Base-by-base conservation (phyloP, 2,797 vertebrate species). In the Chiroxiphia lanceolata region DNA sequence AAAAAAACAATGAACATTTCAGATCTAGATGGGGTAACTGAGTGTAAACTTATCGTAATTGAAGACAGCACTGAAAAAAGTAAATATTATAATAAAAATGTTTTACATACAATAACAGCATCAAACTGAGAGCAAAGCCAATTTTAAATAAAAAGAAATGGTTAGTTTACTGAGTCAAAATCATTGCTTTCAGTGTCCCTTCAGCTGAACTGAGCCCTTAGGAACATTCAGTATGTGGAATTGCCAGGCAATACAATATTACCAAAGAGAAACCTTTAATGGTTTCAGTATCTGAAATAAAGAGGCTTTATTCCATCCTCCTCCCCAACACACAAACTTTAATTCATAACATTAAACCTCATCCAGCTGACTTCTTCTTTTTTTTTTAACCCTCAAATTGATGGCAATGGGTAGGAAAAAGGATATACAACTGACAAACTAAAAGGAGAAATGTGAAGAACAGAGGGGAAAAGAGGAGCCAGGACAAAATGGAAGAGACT, bases 81-180 rank as follows among this genome's bases (percentile, higher is more conserved):
- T 83, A 64, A 78, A 67, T 87, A 60, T 68, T 91, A 8, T 91
- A 89, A 93, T 90, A 93, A 36, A 71, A 90, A n/a, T 72, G 4
- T 76, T 97, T 93, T 83, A 90, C 59, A 59, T 95, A 69, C 38
- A 90, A 61, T 92, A 94, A n/a, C 20, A 87, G 70, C 74, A 89
- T 84, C 74, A 96, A 95, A 65, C 79, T 78, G 74, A 95, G 65
- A 91, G 54, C 29, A 94, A 94, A 92, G 80, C 38, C 50, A 91
- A 45, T 95, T 89, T 89, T 78, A 97, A 96, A 67, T 87, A 89
- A 88, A 88, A 94, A 83, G 11, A 97, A 94, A 54, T 89, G 38
- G 42, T 71, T 91, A 77, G 74, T 80, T 82, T 84, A 70, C 51
- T 90, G 93, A 77, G 74, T 96, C 33, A 75, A 90, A 96, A 82